These are phyloP conservation scores for Cynocephalus volans DNA, from an alignment of 2,113 vertebrate species.

Conservation along the genomic window DNA sequence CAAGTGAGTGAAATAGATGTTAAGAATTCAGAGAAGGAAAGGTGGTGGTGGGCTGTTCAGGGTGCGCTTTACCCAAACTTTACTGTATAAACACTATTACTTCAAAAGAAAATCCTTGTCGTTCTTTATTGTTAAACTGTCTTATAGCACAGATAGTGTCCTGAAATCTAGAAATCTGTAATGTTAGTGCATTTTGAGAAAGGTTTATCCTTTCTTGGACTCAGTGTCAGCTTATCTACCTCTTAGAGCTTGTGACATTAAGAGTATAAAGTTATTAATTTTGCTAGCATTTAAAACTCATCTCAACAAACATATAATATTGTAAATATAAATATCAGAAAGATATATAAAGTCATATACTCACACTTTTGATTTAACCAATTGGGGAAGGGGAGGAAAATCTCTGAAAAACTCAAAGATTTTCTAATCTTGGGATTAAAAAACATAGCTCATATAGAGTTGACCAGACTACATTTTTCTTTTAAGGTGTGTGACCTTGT, in stretches of 20 bases:
- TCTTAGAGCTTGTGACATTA: background rate
- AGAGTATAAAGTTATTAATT: background rate
- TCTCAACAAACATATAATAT: background rate
- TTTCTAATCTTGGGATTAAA: background rate
- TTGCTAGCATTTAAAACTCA: background rate
- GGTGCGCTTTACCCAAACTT: background rate
- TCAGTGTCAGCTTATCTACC: background rate
- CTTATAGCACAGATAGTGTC: background rate
- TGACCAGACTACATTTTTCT: background rate
- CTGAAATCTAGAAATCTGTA: background rate
- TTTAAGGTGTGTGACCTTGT: background rate
- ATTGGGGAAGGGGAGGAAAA: background rate
- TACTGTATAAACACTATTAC: background rate
- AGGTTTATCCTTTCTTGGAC: background rate
- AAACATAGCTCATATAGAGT: background rate
- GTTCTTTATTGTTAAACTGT: background rate
- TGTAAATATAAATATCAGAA: background rate
- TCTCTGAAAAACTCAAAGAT: background rate
- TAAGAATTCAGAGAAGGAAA: background rate
- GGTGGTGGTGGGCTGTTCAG: background rate
- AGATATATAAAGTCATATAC: background rate
- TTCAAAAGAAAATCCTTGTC: background rate
- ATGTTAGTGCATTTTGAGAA: background rate
- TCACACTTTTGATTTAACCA: background rate
- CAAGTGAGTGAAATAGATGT: no score